Evolutionary conservation across 2,113 vertebrate species (phyloP).

Genomic region (Gymnogyps californianus): DNA sequence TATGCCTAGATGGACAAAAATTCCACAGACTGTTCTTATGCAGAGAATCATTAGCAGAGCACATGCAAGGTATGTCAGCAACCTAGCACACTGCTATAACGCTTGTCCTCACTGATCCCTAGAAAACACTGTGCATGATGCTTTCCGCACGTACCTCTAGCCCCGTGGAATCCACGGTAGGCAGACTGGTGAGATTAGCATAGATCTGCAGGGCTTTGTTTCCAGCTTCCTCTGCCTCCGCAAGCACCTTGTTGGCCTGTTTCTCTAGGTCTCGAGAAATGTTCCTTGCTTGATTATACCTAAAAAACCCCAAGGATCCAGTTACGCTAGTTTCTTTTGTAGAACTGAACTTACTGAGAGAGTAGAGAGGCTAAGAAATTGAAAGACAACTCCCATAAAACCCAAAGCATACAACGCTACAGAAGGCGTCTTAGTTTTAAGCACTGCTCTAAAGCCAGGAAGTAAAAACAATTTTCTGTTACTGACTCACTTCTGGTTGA

Average conservation of each 20-base stretch:
- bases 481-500: constrained; percentile 88
- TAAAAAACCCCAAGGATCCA: constrained; percentile 45
- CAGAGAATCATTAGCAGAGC: neutral
- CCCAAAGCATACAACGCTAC: neutral
- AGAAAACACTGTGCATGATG: neutral
- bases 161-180: constrained; percentile 76
- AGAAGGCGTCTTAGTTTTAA: neutral
- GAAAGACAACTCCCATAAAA: neutral
- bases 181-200: constrained; percentile 88
- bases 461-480: neutral
- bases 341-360: neutral
- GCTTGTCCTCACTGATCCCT: neutral
- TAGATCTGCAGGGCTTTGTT: constrained; percentile 89
- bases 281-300: constrained; percentile 90
- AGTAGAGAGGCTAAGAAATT: neutral
- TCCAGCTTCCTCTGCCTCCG: constrained; percentile 88
- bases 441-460: neutral
- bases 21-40: neutral
- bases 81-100: too few species aligned
- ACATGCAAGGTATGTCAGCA: neutral
- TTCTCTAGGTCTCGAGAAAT: constrained; percentile 91
- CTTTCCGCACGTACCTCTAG: constrained; percentile 78
- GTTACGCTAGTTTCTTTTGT: neutral
- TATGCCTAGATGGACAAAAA: neutral
- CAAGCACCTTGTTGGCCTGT: constrained; percentile 85